Evolutionary conservation across 2,113 vertebrate genomes (phyloP).

Genomic region (Mirza zaza): DNA sequence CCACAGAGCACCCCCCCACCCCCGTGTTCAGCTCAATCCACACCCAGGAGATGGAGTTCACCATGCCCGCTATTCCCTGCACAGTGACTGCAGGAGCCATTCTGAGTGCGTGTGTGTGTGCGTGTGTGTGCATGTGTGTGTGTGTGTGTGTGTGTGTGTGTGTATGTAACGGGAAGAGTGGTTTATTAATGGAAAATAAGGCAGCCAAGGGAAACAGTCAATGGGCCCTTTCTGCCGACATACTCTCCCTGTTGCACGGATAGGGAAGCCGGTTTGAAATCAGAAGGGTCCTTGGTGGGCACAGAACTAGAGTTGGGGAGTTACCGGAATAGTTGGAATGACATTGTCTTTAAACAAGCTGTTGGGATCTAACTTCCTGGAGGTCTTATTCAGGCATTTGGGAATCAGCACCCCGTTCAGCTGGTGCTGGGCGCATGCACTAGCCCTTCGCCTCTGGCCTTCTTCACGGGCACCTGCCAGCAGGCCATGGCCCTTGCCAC

Average conservation of each 20-base stretch:
- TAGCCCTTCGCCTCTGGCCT: fast-evolving
- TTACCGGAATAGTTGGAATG: background rate
- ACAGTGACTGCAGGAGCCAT: background rate
- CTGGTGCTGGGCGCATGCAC: background rate
- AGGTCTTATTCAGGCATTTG: background rate
- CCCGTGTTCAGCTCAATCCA: background rate
- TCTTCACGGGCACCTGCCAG: background rate
- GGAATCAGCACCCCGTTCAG: background rate
- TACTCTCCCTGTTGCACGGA: background rate
- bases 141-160: background rate
- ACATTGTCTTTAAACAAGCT: background rate
- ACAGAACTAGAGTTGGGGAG: background rate
- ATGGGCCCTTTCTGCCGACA: background rate
- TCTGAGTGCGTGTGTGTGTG: background rate
- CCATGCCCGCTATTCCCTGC: background rate
- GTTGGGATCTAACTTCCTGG: background rate
- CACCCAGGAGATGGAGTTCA: background rate
- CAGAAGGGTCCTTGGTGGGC: background rate
- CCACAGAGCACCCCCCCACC: fast-evolving
- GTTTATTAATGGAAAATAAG: background rate
- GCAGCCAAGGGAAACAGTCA: background rate
- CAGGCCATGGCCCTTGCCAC: background rate
- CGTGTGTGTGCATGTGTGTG: too few relatives aligned
- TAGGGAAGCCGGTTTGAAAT: background rate
- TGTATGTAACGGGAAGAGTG: background rate